Percentiles rank a stretch among this genome's conserved stretches.
Conservation (phyloP, 2,113 vertebrate genomes). For the Phylloscopus whistleri region DNA sequence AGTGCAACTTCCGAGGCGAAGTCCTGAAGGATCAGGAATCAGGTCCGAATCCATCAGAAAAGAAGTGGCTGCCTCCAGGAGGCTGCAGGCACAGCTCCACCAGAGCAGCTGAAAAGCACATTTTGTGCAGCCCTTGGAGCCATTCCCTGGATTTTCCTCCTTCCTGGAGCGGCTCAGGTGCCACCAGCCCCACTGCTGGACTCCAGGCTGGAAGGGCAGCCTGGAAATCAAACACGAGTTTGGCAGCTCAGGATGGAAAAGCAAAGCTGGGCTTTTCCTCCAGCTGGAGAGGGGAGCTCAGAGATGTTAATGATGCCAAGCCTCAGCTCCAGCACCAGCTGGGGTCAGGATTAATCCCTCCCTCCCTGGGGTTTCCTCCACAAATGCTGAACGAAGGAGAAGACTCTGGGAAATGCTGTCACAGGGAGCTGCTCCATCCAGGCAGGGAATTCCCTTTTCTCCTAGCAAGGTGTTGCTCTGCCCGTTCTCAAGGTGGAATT, state of each 20-base stretch:
- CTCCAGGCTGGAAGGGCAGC: rapidly evolving
- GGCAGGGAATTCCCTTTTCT: not conserved
- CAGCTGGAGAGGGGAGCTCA: not conserved
- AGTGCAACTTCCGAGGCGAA: not conserved
- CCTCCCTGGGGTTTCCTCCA: not conserved
- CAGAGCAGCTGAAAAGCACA: no score
- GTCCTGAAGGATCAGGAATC: not conserved
- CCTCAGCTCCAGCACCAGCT: not conserved
- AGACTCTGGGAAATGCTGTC: not conserved
- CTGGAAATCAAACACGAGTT: rapidly evolving
- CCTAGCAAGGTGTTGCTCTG: not conserved
- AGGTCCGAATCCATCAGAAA: no score
- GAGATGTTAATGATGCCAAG: not conserved
- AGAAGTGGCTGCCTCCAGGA: not conserved
- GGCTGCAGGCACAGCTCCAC: not conserved
- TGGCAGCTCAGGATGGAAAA: not conserved
- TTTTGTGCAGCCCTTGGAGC: not conserved
- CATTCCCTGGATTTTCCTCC: not conserved
- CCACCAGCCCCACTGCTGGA: not conserved
- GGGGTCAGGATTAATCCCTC: not conserved
- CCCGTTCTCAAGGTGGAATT: not conserved
- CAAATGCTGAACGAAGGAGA: not conserved
- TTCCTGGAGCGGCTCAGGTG: not conserved
- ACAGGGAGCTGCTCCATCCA: not conserved
- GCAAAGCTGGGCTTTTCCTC: not conserved